These are phyloP conservation scores for Cydia strobilella DNA, from an alignment of 1,140 invertebrate genomes.

Conservation along the genomic window DNA sequence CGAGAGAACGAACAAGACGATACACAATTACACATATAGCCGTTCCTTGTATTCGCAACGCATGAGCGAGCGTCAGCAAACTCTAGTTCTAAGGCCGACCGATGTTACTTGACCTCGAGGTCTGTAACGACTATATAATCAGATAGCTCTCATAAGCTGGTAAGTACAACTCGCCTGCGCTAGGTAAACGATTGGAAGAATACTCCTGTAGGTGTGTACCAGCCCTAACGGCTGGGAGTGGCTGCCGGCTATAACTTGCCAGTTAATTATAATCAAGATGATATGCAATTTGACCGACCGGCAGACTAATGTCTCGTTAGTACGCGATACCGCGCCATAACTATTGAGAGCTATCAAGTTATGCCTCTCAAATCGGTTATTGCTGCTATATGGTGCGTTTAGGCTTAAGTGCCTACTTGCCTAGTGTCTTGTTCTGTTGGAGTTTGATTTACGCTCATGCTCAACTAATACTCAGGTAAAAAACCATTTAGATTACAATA, in stretches of 20 bases:
- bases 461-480: not conserved
- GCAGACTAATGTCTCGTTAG: slow-evolving; percentile 26
- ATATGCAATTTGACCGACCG: slow-evolving; percentile 31
- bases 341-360: slow-evolving; percentile 28
- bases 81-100: too few relatives aligned
- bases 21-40: not conserved
- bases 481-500: not conserved
- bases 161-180: too few relatives aligned
- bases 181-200: not conserved
- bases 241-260: slow-evolving; percentile 23
- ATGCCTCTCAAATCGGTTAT: slow-evolving; percentile 29
- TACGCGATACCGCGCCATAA: slow-evolving; percentile 15
- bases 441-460: not conserved
- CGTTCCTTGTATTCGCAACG: not conserved
- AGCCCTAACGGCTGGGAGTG: slow-evolving; percentile 6
- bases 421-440: slow-evolving; percentile 13
- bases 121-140: too few relatives aligned
- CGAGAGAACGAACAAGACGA: not conserved
- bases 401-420: not conserved
- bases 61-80: too few relatives aligned
- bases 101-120: too few relatives aligned
- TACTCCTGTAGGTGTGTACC: not conserved
- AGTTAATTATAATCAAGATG: slow-evolving; percentile 31
- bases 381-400: slow-evolving; percentile 9
- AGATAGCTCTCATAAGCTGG: too few relatives aligned